These are phyloP conservation scores for Sigmodon hispidus DNA, from an alignment of 2,113 vertebrate genomes.

Conservation along the genomic window DNA sequence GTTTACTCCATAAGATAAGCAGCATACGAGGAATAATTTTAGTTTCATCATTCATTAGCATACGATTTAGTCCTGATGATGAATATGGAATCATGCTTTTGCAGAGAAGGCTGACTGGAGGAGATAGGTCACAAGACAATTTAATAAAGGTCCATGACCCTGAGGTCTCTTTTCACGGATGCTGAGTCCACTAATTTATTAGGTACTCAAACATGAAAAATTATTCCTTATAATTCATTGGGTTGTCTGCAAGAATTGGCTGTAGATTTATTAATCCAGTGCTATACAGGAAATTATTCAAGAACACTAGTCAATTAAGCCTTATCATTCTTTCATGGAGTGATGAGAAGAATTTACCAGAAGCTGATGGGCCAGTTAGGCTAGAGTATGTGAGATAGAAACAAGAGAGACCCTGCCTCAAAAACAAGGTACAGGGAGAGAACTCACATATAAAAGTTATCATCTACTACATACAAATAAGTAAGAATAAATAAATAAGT, in stretches of 20 bases:
- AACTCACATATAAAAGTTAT: background rate
- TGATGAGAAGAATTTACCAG: background rate
- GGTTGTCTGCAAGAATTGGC: slow-evolving; percentile 24
- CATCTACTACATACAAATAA: background rate
- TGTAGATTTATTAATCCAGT: background rate
- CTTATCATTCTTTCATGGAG: background rate
- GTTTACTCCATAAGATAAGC: background rate
- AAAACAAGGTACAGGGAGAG: background rate
- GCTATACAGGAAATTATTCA: background rate
- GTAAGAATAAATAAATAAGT: background rate
- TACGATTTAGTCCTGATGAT: background rate
- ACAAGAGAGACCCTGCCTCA: background rate
- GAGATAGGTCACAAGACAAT: background rate
- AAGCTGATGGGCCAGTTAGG: background rate
- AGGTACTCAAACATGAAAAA: background rate
- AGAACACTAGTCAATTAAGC: background rate
- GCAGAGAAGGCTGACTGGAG: background rate
- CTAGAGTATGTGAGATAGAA: background rate
- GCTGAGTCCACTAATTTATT: background rate
- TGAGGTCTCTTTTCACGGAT: background rate
- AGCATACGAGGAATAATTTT: background rate
- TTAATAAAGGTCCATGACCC: background rate
- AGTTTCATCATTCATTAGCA: background rate
- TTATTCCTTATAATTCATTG: background rate
- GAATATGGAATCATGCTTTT: background rate